Evolutionary conservation across 2,113 vertebrate species (phyloP).

Genomic region (Cavia porcellus): DNA sequence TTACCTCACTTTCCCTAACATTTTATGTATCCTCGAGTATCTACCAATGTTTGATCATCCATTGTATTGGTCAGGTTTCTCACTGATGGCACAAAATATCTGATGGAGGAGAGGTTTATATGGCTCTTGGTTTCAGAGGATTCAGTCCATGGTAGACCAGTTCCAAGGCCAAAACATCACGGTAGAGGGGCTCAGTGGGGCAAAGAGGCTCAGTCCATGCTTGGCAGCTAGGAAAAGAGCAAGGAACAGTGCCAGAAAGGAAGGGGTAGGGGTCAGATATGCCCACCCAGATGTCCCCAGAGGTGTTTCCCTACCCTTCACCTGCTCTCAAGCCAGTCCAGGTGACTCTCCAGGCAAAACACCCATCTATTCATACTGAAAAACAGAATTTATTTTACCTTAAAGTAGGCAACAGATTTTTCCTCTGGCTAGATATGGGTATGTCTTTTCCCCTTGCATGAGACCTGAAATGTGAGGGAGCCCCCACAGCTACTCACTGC

Average conservation of each 20-base stretch:
- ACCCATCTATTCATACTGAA: neutral
- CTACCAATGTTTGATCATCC: neutral
- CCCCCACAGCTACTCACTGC: too few species aligned
- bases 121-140: neutral
- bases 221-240: neutral
- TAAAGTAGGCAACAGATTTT: accelerated
- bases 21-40: neutral
- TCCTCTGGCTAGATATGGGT: neutral
- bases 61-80: neutral
- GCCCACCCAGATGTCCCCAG: neutral
- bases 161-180: neutral
- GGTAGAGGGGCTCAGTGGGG: neutral
- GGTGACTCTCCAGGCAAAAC: neutral
- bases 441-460: neutral
- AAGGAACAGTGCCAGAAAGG: neutral
- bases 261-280: neutral
- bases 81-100: neutral
- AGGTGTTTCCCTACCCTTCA: neutral
- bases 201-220: neutral
- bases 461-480: neutral
- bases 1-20: neutral
- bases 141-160: neutral
- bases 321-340: neutral
- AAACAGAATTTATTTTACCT: neutral
- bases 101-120: too few species aligned